phyloP scores from a whole-genome alignment of 1,140 invertebrate species.

The Bombyx mandarina region DNA sequence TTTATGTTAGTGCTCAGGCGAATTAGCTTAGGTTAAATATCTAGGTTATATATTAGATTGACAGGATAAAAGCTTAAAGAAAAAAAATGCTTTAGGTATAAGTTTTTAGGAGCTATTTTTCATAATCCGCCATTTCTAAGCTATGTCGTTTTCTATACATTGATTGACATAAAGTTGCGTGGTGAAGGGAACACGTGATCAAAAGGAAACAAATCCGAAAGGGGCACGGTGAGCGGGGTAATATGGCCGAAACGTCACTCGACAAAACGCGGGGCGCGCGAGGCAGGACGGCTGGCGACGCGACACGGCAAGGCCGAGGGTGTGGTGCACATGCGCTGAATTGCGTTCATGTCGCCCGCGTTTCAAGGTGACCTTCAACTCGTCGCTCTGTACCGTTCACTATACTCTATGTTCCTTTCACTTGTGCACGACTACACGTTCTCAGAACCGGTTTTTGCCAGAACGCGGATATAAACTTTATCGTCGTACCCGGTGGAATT shows the following conservation, averaged over 20 bases:
- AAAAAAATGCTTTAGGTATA: not conserved
- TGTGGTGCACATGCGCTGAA: conserved; percentile 64
- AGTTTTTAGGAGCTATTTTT: not conserved
- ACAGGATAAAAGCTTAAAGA: too few species aligned
- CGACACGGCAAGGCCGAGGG: conserved; percentile 38
- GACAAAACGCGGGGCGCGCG: conserved; percentile 17
- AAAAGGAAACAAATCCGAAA: conserved; percentile 5
- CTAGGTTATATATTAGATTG: too few species aligned
- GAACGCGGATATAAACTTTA: conserved; percentile 42
- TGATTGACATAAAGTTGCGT: conserved; percentile 17
- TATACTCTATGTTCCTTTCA: conserved; percentile 54
- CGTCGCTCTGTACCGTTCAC: conserved; percentile 31
- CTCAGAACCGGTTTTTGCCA: conserved; percentile 41
- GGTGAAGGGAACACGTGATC: conserved; percentile 46
- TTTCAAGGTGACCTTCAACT: conserved; percentile 61
- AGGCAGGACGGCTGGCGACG: conserved; percentile 32
- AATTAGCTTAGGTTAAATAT: too few species aligned
- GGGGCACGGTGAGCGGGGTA: conserved; percentile 13
- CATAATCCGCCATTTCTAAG: not conserved
- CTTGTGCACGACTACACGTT: conserved; percentile 40
- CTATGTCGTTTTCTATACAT: not conserved
- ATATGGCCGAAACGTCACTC: conserved; percentile 39
- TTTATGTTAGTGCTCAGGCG: too few species aligned
- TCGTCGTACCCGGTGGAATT: conserved; percentile 46
- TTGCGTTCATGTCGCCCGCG: conserved; percentile 17